Conservation (phyloP, 1,140 invertebrate species). For the Octopus bimaculoides region DNA sequence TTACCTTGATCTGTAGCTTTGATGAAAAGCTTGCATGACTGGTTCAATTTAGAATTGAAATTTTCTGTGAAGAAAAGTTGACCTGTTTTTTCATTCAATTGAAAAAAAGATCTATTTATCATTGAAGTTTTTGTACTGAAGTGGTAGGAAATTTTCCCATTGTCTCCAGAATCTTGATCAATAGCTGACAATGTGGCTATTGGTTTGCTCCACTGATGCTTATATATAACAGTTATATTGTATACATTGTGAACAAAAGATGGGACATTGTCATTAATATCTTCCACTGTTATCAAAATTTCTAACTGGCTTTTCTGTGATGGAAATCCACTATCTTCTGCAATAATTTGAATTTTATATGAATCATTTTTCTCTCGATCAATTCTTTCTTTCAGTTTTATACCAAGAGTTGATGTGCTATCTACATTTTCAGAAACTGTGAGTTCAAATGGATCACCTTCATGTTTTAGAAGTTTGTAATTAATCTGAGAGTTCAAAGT, state of each 20-base stretch:
- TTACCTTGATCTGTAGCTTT: slow-evolving; percentile 29
- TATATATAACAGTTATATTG: slow-evolving; percentile 82
- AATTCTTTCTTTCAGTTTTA: slow-evolving; percentile 60
- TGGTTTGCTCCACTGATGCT: slow-evolving; percentile 85
- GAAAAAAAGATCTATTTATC: background rate
- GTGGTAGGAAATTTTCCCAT: slow-evolving; percentile 74
- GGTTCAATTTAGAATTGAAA: background rate
- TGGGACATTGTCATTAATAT: slow-evolving; percentile 94
- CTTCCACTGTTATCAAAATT: slow-evolving; percentile 88
- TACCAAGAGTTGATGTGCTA: slow-evolving; percentile 19
- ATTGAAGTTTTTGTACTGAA: background rate
- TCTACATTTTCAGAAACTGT: slow-evolving; percentile 19
- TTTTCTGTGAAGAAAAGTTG: background rate
- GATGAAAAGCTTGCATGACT: slow-evolving; percentile 24
- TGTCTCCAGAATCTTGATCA: slow-evolving; percentile 84
- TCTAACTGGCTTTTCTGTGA: slow-evolving; percentile 77
- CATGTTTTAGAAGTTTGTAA: slow-evolving; percentile 1
- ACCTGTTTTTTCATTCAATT: background rate
- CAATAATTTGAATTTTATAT: slow-evolving; percentile 64
- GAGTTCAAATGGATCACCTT: slow-evolving; percentile 24
- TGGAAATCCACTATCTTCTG: slow-evolving; percentile 87
- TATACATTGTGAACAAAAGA: slow-evolving; percentile 89
- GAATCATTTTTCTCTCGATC: slow-evolving; percentile 78
- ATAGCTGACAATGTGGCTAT: slow-evolving; percentile 77
- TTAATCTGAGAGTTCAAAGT: background rate